These are phyloP conservation scores for Tetropium fuscum DNA, from an alignment of 2,888 invertebrate genomes.

Conservation along the genomic window DNA sequence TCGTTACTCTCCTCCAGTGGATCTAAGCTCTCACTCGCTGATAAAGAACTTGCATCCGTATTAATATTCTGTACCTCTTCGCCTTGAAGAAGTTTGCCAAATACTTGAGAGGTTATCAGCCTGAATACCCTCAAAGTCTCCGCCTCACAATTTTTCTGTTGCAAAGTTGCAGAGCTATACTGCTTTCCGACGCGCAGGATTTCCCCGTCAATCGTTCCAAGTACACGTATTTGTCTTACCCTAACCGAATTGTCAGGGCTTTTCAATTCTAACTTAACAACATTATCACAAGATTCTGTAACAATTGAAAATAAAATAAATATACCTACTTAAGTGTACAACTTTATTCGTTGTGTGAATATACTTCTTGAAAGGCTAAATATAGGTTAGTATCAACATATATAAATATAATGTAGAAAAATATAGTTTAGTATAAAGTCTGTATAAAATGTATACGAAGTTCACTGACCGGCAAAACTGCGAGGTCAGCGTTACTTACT, in stretches of 20 bases:
- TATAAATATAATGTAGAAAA: no score
- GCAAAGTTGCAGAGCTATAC: slow-evolving; percentile 72
- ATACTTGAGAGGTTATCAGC: slow-evolving; percentile 91
- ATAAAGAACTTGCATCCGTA: slow-evolving; percentile 54
- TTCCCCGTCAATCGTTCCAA: slow-evolving; percentile 75
- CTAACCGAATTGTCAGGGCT: slow-evolving; percentile 93
- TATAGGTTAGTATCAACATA: no score
- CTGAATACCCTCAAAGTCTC: slow-evolving; percentile 94
- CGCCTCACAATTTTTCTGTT: slow-evolving; percentile 89
- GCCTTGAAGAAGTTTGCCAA: slow-evolving; percentile 84
- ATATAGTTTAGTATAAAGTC: no score
- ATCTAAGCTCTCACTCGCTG: slow-evolving; percentile 63
- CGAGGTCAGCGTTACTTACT: no score
- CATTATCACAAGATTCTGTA: slow-evolving; percentile 63
- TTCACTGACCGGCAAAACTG: no score
- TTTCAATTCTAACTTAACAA: slow-evolving; percentile 86
- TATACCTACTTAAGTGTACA: background rate
- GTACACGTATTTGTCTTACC: slow-evolving; percentile 83
- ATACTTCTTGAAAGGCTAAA: no score
- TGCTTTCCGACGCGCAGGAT: slow-evolving; percentile 68
- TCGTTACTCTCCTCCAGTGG: slow-evolving; percentile 67
- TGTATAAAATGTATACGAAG: no score
- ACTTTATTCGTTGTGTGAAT: background rate
- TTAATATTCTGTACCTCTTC: slow-evolving; percentile 65
- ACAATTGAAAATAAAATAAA: slow-evolving; percentile 10